Conservation (phyloP, 2,113 vertebrate genomes). For the Odontophorus gujanensis region DNA sequence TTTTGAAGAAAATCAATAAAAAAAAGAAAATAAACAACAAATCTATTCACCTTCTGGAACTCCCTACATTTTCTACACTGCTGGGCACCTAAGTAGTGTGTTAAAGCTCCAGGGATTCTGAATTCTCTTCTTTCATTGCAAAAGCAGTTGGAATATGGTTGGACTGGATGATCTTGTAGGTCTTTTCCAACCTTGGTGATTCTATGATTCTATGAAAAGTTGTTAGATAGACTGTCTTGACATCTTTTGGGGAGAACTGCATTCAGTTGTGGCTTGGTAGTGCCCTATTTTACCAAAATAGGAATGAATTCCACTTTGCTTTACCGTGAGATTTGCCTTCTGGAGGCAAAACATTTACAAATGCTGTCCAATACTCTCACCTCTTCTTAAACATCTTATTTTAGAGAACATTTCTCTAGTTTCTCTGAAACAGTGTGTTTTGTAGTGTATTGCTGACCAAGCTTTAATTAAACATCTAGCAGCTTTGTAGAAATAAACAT, state of each 20-base stretch:
- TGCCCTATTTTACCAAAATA: not conserved
- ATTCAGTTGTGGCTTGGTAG: not conserved
- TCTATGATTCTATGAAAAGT: not conserved
- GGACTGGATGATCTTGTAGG: too few relatives aligned
- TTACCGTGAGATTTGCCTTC: not conserved
- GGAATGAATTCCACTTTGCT: not conserved
- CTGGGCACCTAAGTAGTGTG: not conserved
- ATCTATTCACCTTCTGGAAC: not conserved
- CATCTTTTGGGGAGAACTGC: not conserved
- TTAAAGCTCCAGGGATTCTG: not conserved
- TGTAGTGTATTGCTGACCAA: not conserved
- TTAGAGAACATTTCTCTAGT: not conserved
- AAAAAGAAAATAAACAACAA: not conserved
- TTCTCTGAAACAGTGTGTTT: not conserved
- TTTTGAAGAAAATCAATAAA: not conserved
- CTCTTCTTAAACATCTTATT: not conserved
- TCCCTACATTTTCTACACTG: not conserved
- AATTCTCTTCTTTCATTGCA: not conserved
- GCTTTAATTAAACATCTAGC: not conserved
- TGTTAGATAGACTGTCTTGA: not conserved
- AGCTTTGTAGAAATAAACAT: not conserved
- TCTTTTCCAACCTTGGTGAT: too few relatives aligned
- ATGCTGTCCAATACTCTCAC: not conserved
- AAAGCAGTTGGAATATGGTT: not conserved
- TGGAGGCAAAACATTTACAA: not conserved